Evolutionary conservation across 2,113 vertebrate genomes (phyloP).

Genomic region (Petroica traversi): DNA sequence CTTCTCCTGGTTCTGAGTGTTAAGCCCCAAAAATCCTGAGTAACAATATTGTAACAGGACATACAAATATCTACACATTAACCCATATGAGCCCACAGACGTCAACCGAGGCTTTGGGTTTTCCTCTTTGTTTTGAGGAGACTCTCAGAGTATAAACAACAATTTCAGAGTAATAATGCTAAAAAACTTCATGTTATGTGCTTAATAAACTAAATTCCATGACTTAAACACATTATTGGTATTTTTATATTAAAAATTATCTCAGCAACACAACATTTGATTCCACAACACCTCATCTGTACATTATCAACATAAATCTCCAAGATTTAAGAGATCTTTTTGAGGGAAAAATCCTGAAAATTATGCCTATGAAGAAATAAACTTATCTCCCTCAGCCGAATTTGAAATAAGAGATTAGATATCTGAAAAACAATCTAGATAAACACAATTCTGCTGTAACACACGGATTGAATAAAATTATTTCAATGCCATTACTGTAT

Average conservation of each 20-base stretch:
- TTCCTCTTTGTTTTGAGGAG: background rate
- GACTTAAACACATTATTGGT: background rate
- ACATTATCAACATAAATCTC: background rate
- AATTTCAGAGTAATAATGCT: background rate
- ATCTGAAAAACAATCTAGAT: background rate
- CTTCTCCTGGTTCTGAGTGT: background rate
- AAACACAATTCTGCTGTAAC: fast-evolving
- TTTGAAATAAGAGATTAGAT: background rate
- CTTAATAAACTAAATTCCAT: background rate
- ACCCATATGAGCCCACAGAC: fast-evolving
- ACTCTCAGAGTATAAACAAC: background rate
- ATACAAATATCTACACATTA: background rate
- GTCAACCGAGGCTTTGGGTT: background rate
- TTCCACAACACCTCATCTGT: background rate
- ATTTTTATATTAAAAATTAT: background rate
- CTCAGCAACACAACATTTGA: background rate
- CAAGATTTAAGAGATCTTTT: background rate
- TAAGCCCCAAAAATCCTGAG: background rate
- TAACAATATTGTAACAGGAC: background rate
- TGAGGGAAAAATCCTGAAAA: background rate
- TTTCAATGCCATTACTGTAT: background rate
- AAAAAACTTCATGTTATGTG: background rate
- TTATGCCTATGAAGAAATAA: background rate
- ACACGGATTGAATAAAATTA: background rate
- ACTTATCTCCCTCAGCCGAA: background rate